phyloP scores from a whole-genome alignment of 2,113 vertebrate species.

The Dasyornis broadbenti region DNA sequence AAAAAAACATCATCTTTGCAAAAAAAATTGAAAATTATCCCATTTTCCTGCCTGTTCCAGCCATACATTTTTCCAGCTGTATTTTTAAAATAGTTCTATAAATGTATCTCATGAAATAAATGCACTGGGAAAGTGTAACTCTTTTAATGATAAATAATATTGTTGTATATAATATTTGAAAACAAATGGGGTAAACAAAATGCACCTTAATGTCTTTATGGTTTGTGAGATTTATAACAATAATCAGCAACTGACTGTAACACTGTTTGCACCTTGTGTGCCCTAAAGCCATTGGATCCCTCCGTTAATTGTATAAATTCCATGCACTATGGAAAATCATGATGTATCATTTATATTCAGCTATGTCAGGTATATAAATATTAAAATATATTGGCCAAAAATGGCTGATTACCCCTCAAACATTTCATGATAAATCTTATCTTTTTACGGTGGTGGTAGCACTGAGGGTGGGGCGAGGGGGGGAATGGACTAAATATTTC shows the following conservation, averaged over 20 bases:
- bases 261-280: constrained; percentile 68
- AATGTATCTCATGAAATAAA: constrained; percentile 59
- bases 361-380: constrained; percentile 80
- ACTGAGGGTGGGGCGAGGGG: not conserved
- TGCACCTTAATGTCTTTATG: constrained; percentile 67
- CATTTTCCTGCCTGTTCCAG: constrained; percentile 48
- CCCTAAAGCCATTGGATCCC: constrained; percentile 75
- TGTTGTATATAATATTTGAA: constrained; percentile 55
- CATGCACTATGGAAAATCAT: constrained; percentile 72
- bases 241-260: constrained; percentile 68
- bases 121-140: constrained; percentile 57
- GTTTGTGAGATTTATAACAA: constrained; percentile 77
- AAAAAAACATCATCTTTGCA: constrained; percentile 33
- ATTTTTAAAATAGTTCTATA: constrained; percentile 56
- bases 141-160: constrained; percentile 69
- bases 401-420: constrained; percentile 78
- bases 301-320: constrained; percentile 78
- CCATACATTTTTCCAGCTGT: constrained; percentile 46
- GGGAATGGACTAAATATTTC: constrained; percentile 72
- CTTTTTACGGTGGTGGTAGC: constrained; percentile 66
- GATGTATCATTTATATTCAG: constrained; percentile 78
- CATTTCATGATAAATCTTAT: constrained; percentile 77
- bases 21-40: constrained; percentile 50
- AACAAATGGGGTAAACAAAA: constrained; percentile 70
- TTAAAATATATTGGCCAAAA: constrained; percentile 79